phyloP scores from a whole-genome alignment of 2,888 invertebrate species.

The Abrostola triplasia region DNA sequence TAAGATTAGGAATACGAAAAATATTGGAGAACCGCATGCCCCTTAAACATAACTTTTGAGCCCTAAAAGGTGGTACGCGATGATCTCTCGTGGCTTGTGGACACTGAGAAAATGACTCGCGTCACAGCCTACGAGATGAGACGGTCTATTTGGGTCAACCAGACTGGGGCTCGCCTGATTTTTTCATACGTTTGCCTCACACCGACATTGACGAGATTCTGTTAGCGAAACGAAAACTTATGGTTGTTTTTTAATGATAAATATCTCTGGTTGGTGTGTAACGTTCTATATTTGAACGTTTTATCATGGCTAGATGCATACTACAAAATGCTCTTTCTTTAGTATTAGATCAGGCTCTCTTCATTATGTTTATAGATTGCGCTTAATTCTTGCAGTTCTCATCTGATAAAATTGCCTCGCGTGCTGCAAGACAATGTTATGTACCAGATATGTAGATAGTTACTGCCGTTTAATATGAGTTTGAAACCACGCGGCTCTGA shows the following conservation, averaged over 20 bases:
- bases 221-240: constrained; percentile 55
- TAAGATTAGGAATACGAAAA: too few species aligned
- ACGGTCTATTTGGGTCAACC: constrained; percentile 75
- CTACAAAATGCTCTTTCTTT: too few species aligned
- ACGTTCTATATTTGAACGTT: constrained; percentile 1
- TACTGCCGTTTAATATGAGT: constrained; percentile 7
- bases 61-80: constrained; percentile 31
- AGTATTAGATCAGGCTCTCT: too few species aligned
- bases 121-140: constrained; percentile 61
- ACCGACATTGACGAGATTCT: constrained; percentile 48
- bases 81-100: constrained; percentile 58
- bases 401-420: neutral
- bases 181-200: constrained; percentile 56
- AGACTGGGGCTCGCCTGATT: constrained; percentile 58
- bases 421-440: constrained; percentile 2
- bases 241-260: constrained; percentile 43
- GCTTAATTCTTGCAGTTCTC: too few species aligned
- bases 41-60: constrained; percentile 21
- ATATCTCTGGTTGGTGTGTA: constrained; percentile 7
- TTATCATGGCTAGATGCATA: neutral
- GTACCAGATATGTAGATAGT: constrained; percentile 4
- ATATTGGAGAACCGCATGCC: neutral
- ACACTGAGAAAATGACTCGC: constrained; percentile 57
- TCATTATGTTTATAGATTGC: too few species aligned
- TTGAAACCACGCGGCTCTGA: neutral